Evolutionary conservation across 2,797 vertebrate species (phyloP).

Genomic region (Mormyrops boulengeri): DNA sequence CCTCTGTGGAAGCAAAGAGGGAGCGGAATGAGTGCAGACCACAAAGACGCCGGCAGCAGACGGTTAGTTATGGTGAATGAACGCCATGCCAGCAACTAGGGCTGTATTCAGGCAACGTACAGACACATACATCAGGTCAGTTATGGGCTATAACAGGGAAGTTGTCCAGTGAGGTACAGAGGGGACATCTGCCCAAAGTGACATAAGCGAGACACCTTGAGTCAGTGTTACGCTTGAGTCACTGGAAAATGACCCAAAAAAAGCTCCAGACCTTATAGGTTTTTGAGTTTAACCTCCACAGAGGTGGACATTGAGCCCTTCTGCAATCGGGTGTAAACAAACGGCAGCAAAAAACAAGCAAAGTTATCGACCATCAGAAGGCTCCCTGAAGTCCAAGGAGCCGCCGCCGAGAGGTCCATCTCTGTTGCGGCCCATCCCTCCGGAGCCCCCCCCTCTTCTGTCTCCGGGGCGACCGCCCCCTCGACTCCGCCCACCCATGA

Average conservation of each 20-base stretch:
- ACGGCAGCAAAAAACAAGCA: constrained; percentile 14
- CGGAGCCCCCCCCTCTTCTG: constrained; percentile 59
- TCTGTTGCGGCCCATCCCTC: constrained; percentile 73
- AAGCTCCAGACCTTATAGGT: background rate
- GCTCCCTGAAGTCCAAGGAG: constrained; percentile 89
- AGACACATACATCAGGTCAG: background rate
- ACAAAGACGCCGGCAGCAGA: background rate
- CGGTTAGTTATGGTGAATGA: background rate
- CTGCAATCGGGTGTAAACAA: background rate
- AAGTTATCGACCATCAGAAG: constrained; percentile 77
- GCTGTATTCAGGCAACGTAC: background rate
- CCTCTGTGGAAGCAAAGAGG: constrained; percentile 66
- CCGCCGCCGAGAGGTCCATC: constrained; percentile 77
- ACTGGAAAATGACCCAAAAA: background rate
- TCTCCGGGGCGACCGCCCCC: constrained; percentile 77
- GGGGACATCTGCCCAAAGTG: background rate
- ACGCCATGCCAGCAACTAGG: background rate
- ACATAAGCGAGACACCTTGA: background rate
- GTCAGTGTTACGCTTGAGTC: background rate
- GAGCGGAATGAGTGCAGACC: background rate
- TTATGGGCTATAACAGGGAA: background rate
- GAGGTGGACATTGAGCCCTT: background rate
- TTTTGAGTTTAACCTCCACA: background rate
- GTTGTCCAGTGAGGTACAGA: background rate
- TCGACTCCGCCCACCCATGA: constrained; percentile 75